Evolutionary conservation across 2,113 vertebrate genomes (phyloP), one percentile per base, ranked within the genome.

Genomic region (Protomyctophum bolini): DNA sequence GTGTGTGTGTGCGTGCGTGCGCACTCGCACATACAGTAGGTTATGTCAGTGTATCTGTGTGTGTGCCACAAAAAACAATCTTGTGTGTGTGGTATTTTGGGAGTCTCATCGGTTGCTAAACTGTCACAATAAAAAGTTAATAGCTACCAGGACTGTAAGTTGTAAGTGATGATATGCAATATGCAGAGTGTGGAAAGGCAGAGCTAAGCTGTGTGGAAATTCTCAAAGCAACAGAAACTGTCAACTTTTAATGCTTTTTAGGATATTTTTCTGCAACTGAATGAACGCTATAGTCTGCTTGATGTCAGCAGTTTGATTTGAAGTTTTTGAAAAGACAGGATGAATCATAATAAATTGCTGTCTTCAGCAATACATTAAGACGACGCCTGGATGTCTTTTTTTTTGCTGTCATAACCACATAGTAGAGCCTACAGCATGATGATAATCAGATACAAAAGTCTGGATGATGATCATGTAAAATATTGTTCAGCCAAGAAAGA

Each of bases 71-170:
- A 3, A 41, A 41, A 41, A 41, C 33, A 41, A 4, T 55, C 41
- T 28, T 11, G 51, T 58, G 56, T 72, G 55, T 67, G 15, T 54
- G 58, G 33, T 41, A 41, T 41, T 41, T 41, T 79, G 51, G 66
- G 73, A 75, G 15, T 48, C 62, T 56, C 62, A 58, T 70, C 50
- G 45, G 71, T 62, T 74, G 64, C 68, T 73, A 46, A 55, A 46
- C 80, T 80, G 79, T 76, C 76, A 77, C 72, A 76, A 74, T 85
- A 46, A 69, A 80, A 84, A 86, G n/a, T 77, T 72, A 83, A 75
- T 58, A 73, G 70, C 70, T 84, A 75, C 68, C 73, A 68, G 68
- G 6, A 4, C 63, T 63, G 74, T 54, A 80, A 61, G 52, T 73
- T 68, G 66, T 74, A 70, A 63, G 54, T 15, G 66, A 68, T 76